These are phyloP conservation scores for Leptestheria dahalacensis DNA, from an alignment of 1,140 invertebrate species.

Conservation along the genomic window DNA sequence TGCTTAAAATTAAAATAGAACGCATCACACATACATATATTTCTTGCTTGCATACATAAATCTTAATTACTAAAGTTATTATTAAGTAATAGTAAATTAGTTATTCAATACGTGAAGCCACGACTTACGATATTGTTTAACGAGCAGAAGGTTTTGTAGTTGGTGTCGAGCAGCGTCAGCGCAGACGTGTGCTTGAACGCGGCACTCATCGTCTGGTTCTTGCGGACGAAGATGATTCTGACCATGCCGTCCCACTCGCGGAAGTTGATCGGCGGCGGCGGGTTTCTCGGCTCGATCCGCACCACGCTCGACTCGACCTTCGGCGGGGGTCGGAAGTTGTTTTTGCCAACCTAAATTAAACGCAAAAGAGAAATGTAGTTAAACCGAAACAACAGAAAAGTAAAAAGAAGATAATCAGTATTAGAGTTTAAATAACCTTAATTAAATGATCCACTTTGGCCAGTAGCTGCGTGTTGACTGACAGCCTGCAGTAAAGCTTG, in stretches of 20 bases:
- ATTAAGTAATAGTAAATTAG: no score
- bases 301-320: slow-evolving; percentile 99
- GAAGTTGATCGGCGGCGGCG: slow-evolving; percentile 90
- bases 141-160: slow-evolving; percentile 78
- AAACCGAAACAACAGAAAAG: neutral
- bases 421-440: slow-evolving; percentile 49
- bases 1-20: neutral
- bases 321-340: slow-evolving; percentile 95
- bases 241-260: slow-evolving; percentile 96
- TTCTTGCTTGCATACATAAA: no score
- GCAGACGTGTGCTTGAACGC: slow-evolving; percentile 73
- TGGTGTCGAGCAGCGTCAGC: slow-evolving; percentile 70
- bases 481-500: slow-evolving; percentile 91
- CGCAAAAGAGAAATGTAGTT: neutral
- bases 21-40: no score
- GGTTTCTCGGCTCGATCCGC: slow-evolving; percentile 88
- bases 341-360: slow-evolving; percentile 70
- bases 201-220: slow-evolving; percentile 83
- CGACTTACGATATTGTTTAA: slow-evolving; percentile 71
- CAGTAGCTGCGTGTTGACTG: slow-evolving; percentile 90
- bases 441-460: slow-evolving; percentile 91
- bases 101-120: no score
- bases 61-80: no score
- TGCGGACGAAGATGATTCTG: slow-evolving; percentile 82
- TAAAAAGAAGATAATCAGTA: neutral